Evolutionary conservation across 2,888 invertebrate species (phyloP), one percentile per base, ranked within the genome.

Genomic region (Lepas anatifera): DNA sequence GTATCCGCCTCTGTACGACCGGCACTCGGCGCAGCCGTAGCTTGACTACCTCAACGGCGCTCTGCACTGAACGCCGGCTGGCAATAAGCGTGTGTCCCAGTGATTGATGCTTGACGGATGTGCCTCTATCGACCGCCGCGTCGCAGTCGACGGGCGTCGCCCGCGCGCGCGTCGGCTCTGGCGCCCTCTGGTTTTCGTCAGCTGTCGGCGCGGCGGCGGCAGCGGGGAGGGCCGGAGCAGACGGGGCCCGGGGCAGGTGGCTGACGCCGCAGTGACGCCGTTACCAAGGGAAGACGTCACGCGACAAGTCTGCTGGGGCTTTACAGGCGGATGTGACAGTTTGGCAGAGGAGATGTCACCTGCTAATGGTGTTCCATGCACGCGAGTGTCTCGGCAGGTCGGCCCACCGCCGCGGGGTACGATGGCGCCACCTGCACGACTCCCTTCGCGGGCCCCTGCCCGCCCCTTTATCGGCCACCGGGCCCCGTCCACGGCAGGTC

Each of bases 51-150:
- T 52, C 52, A 52, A 29, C 29, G 52, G 29, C 32, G 52, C 50
- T 10, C 52, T 32, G 29, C 52, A 8, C 52, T 32, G 52, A 52
- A 32, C 29, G 32, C 52, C 52, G 32, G 32, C 50, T 32, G 52
- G 52, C 52, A 52, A 52, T 52, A 52, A 52, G 52, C 52, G 52
- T 52, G 52, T 32, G 52, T 52, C 52, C 52, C 7, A 4, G 52
- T 52, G 52, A 52, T 52, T 52, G 52, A 52, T 52, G 52, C 52
- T 52, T 52, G 52, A 52, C 52, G 52, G 52, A 52, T 52, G 52
- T 52, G 52, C 52, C 29, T 13, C 16, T 52, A 52, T 52, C 52
- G 52, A 52, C 32, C 52, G 41, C 11, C 41, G n/a, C 29, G 50
- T 2, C 50, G 52, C n/a, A n/a, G 52, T 29, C 52, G 52, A 32